phyloP scores from a whole-genome alignment of 2,113 vertebrate genomes.

The Trogon melanurus region DNA sequence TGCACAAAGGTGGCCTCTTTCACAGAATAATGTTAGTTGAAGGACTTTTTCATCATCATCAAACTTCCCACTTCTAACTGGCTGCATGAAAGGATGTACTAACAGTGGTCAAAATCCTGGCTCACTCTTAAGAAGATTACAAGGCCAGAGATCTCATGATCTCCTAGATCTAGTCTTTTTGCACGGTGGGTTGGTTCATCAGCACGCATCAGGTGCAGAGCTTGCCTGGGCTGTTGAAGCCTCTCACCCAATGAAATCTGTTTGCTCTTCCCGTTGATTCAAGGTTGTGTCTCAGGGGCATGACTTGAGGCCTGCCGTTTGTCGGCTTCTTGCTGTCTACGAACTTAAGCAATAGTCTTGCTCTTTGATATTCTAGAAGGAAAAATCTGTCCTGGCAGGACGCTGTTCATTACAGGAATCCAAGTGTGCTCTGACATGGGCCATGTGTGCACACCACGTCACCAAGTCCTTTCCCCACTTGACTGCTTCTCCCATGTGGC shows the following conservation, averaged over 20 bases:
- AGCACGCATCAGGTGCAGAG: background rate
- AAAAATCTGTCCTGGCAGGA: background rate
- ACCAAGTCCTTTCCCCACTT: background rate
- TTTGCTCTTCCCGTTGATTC: background rate
- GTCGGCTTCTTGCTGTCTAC: background rate
- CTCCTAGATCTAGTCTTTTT: background rate
- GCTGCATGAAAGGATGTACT: background rate
- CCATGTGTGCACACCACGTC: background rate
- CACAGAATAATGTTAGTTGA: background rate
- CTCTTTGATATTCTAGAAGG: background rate
- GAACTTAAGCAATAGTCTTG: background rate
- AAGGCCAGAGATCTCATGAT: background rate
- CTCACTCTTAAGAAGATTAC: background rate
- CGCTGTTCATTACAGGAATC: background rate
- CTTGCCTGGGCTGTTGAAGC: background rate
- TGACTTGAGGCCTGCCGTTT: background rate
- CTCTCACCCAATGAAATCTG: background rate
- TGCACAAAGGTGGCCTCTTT: background rate
- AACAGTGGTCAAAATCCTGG: background rate
- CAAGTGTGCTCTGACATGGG: accelerated
- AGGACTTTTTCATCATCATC: background rate
- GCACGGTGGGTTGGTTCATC: background rate
- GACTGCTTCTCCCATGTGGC: background rate
- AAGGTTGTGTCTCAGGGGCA: background rate
- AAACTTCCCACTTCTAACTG: background rate